Evolutionary conservation across 1,140 invertebrate genomes (phyloP), one percentile per base, ranked within the genome.

Genomic region (Episyrphus balteatus): DNA sequence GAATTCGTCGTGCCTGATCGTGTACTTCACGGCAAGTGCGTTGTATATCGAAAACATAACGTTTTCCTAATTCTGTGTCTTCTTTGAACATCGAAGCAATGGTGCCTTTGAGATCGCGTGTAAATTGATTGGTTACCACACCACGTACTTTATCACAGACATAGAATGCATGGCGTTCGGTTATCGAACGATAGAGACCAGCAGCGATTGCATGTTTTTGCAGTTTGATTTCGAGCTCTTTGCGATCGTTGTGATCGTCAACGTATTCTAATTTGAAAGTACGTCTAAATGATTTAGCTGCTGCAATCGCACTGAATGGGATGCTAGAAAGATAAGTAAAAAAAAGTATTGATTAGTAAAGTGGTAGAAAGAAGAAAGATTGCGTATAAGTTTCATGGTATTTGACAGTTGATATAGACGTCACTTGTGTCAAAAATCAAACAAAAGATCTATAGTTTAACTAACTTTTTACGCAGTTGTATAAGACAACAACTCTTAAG

Each of bases 61-160:
- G 85, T 54, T 89, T 88, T 5, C 87, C 88, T 31, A 88, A 65
- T 3, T 84, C 84, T 21, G 86, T 86, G 56, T 89, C 85, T 69
- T 91, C 88, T 70, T 89, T 89, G 73, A 92, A 92, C 63, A 89
- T 85, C 1, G 88, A 91, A 46, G 85, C 85, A 55, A 92, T 86
- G n/a, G 87, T 91, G 46, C 88, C 88, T 76, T 92, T 92, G 46
- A 92, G 73, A 71, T 92, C 88, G 47, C 87, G 75, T 32, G 89
- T 88, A 59, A 87, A 91, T 66, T 92, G 88, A 39, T 86, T 80
- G 5, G 86, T 89, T 19, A 92, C 88, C 46, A 86, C 86, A 55
- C 79, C 86, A 12, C 87, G 75, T 2, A 92, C 88, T 0, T 88
- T 91, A 63, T 92, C 88, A 70, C 88, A 92, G 55, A 86, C 88